Evolutionary conservation across 2,797 vertebrate genomes (phyloP).

Genomic region (Sylvia borin): DNA sequence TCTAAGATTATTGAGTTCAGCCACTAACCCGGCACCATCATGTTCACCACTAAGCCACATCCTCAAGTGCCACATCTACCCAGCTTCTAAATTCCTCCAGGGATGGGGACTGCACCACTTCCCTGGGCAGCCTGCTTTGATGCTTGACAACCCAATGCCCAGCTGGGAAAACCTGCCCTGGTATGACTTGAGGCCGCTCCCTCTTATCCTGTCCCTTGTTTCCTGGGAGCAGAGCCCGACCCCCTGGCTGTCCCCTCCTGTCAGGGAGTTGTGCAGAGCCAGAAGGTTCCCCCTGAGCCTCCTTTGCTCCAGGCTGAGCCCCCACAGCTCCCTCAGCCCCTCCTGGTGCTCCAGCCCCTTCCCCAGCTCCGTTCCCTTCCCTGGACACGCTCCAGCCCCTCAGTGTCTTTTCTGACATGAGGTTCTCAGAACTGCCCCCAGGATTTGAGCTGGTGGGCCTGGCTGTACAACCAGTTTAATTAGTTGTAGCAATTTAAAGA

Average conservation of each 20-base stretch:
- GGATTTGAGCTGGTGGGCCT: background rate
- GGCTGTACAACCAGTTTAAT: background rate
- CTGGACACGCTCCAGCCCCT: background rate
- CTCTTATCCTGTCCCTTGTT: background rate
- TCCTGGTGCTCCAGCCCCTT: background rate
- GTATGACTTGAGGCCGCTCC: fast-evolving
- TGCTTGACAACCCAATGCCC: background rate
- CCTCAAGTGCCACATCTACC: background rate
- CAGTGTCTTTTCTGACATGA: fast-evolving
- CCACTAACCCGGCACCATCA: fast-evolving
- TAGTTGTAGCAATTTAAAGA: background rate
- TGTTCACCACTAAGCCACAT: background rate
- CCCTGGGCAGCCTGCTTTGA: background rate
- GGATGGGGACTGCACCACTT: too few species aligned
- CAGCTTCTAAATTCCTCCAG: background rate
- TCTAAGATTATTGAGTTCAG: background rate
- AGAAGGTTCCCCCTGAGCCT: background rate
- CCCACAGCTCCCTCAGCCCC: background rate
- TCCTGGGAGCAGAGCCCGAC: background rate
- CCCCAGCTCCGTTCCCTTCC: background rate
- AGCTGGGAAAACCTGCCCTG: background rate
- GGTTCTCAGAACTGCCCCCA: background rate
- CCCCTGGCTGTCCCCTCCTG: background rate
- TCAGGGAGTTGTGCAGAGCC: background rate
- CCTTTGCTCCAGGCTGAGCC: background rate